Evolutionary conservation across 2,888 invertebrate species (phyloP), one percentile per base, ranked within the genome.

Genomic region (Heliconius erato): DNA sequence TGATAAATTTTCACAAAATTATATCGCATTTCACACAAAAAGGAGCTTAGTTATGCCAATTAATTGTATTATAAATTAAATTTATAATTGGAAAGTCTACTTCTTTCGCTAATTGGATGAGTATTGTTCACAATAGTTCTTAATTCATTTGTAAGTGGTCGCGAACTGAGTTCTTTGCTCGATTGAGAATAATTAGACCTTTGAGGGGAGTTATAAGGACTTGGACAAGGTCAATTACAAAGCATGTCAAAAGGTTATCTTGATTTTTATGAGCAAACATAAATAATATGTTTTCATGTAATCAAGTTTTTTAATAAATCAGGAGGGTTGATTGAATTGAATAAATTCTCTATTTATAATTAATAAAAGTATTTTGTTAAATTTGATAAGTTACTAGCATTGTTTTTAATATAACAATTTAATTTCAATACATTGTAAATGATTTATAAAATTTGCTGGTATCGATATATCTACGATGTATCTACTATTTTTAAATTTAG

Each of bases 121-220:
- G 81, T 84, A 84, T 85, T 84, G 84, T 84, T 85, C 79, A 83
- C 74, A 83, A 85, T 86, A 86, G 84, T 84, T 86, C 85, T 85
- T 85, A 85, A 86, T 85, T 86, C 83, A 82, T 82, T 84, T 86
- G 82, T 79, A 80, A 86, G 84, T 82, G 82, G 84, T 84, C 84
- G 82, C 83, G 78, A 83, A 82, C 79, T 79, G 80, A 85, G 85
- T 85, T 81, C 85, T 85, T 85, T 82, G 85, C 83, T 84, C 84
- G 77, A 79, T 84, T 82, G 79, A 77, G 77, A 83, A 85, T 84
- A 85, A 85, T 85, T 85, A 85, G 85, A 79, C 82, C 79, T 82
- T 80, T 80, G 81, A 85, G 79, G 81, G 83, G 81, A 81, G 80
- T 81, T 82, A 81, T 82, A 69, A 84, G 82, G 79, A 77, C 79